These are phyloP conservation scores for Benthosema pterotum DNA, from an alignment of 2,797 vertebrate genomes.

Conservation along the genomic window DNA sequence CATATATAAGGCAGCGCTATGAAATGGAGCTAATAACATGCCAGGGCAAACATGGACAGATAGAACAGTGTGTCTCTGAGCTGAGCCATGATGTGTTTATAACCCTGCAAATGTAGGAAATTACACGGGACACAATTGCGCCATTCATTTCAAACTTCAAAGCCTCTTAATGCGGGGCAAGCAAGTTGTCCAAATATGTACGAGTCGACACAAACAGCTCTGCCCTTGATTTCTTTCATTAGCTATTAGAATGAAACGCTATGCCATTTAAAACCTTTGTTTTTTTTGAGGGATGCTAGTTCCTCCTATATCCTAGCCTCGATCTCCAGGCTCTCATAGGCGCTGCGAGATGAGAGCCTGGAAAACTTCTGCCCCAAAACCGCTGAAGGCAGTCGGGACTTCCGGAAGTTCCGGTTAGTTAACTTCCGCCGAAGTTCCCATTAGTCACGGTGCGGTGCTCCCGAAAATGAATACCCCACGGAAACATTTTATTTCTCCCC, in stretches of 20 bases:
- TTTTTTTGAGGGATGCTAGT: too few species aligned
- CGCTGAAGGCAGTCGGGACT: too few species aligned
- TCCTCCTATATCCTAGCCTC: too few species aligned
- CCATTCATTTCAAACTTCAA: too few species aligned
- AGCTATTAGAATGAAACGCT: conserved; percentile 18
- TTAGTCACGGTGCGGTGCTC: too few species aligned
- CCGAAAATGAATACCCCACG: too few species aligned
- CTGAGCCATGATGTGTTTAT: conserved; percentile 18
- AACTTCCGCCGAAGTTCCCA: too few species aligned
- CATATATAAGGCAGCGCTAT: conserved; percentile 1
- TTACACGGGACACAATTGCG: conserved; percentile 24
- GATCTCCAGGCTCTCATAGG: too few species aligned
- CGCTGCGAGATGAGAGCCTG: too few species aligned
- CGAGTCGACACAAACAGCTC: conserved; percentile 40
- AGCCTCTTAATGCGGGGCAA: conserved; percentile 13
- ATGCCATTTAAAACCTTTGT: conserved; percentile 3
- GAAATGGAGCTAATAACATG: conserved; percentile 28
- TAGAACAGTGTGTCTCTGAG: conserved; percentile 20
- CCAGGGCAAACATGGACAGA: conserved; percentile 44
- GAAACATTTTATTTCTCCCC: too few species aligned
- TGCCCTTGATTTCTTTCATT: conserved; percentile 34
- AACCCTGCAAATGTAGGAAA: conserved; percentile 30
- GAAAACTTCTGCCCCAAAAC: too few species aligned
- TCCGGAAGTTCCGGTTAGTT: too few species aligned
- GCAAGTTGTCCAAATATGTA: conserved; percentile 24